phyloP scores from a whole-genome alignment of 2,797 vertebrate genomes.

The Pyrocephalus nanus region DNA sequence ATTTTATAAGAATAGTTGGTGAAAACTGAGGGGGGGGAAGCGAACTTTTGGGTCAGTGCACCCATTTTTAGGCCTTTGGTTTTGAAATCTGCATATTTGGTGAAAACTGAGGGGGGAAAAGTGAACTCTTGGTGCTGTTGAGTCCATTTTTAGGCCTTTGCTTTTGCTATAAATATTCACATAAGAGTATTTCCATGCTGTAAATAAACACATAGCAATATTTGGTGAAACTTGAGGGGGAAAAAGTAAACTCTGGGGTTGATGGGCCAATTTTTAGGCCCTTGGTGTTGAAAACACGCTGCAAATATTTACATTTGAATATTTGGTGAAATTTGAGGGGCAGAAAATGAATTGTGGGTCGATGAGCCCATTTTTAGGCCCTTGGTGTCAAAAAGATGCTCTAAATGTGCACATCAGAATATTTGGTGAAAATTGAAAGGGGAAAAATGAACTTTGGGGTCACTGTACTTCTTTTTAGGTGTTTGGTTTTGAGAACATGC shows the following conservation, averaged over 20 bases:
- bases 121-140: neutral
- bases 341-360: neutral
- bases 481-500: neutral
- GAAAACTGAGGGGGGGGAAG: neutral
- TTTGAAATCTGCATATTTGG: neutral
- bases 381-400: neutral
- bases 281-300: neutral
- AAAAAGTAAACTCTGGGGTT: fast-evolving
- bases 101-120: neutral
- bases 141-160: neutral
- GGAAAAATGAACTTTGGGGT: neutral
- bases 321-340: neutral
- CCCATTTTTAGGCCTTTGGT: neutral
- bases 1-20: neutral
- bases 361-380: fast-evolving
- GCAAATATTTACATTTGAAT: no score
- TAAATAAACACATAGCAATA: neutral
- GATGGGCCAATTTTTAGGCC: neutral
- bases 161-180: neutral
- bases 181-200: neutral
- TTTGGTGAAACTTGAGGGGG: neutral
- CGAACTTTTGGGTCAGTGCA: neutral
- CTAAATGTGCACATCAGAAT: neutral
- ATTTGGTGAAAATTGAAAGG: neutral
- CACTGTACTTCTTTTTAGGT: neutral